Base-by-base conservation (phyloP, 2,888 invertebrate species). In the Imbricaverruca yamaguchii region DNA sequence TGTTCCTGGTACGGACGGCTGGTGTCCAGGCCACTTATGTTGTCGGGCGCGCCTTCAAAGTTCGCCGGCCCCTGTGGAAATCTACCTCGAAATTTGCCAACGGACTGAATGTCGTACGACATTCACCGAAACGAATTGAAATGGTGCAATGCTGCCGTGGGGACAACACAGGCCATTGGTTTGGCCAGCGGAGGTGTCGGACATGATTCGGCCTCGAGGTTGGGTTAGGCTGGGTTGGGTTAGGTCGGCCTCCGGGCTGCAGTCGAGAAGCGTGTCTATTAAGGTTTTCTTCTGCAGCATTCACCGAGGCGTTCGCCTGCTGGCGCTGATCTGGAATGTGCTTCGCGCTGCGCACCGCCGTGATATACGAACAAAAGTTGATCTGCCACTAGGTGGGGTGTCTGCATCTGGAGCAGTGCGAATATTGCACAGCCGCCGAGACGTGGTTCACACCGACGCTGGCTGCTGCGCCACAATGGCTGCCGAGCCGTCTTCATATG, bases 61-160 rank as follows among this genome's bases (percentile, higher is more conserved):
- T 67, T 67, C 25, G 25, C 25, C 23, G 25, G 25, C 67, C 67
- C 67, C 67, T 11, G 67, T 67, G 67, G 67, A 67, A 67, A 67
- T 67, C 67, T 67, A 13, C 67, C 11, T 67, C 67, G 67, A 67
- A 67, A 67, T 25, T 67, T 25, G 25, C 9, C 67, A 67, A 67
- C 25, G 25, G 67, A 25, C 2, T 13, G 67, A 25, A n/a, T 67
- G 67, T 67, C 67, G 67, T 67, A 25, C 67, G 25, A 67, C 25
- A 67, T 67, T 67, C 67, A 67, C 67, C 23, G 67, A 25, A 8
- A 18, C 25, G n/a, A n/a, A 67, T 67, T 67, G 67, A 67, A 67
- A 67, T 67, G 67, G 67, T 67, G 67, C 67, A 67, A 67, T 6
- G n/a, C 67, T 4, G 65, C 6, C 67, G 13, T 13, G 11, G 25